These are phyloP conservation scores for Tragopan temminckii DNA, from an alignment of 2,797 vertebrate genomes.

Conservation along the genomic window DNA sequence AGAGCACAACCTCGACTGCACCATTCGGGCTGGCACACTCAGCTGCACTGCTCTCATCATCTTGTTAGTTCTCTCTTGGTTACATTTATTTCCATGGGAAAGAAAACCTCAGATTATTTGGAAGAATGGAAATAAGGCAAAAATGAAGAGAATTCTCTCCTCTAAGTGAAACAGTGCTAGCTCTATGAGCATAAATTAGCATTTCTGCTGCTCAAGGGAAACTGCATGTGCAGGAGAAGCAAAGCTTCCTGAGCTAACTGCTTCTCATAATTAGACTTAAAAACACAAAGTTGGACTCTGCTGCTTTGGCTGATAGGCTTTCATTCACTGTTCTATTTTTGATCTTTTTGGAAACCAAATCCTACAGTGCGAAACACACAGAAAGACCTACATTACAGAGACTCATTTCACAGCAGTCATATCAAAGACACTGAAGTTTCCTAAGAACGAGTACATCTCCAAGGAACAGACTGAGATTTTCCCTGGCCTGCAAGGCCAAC, in stretches of 20 bases:
- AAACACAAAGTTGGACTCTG: neutral
- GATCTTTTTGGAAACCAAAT: conserved; percentile 43
- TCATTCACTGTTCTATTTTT: conserved; percentile 29
- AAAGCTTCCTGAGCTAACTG: neutral
- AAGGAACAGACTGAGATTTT: conserved; percentile 29
- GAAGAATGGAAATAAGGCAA: neutral
- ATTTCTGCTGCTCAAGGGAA: conserved; percentile 34
- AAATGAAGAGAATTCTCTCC: neutral
- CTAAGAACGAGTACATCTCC: neutral
- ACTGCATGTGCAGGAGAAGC: neutral
- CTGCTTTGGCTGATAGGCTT: conserved; percentile 10
- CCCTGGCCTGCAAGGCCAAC: neutral
- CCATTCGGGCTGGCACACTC: neutral
- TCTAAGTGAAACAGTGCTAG: neutral
- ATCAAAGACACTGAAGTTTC: conserved; percentile 11
- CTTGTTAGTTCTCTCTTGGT: neutral
- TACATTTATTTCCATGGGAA: conserved; percentile 15
- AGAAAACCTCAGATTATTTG: conserved; percentile 2
- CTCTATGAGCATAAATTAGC: conserved; percentile 30
- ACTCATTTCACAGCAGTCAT: neutral
- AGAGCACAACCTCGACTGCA: neutral
- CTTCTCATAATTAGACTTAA: neutral
- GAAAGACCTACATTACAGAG: conserved; percentile 29
- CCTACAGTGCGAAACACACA: neutral
- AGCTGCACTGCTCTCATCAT: neutral